Base-by-base conservation (phyloP, 2,888 invertebrate species). In the Allacma fusca region DNA sequence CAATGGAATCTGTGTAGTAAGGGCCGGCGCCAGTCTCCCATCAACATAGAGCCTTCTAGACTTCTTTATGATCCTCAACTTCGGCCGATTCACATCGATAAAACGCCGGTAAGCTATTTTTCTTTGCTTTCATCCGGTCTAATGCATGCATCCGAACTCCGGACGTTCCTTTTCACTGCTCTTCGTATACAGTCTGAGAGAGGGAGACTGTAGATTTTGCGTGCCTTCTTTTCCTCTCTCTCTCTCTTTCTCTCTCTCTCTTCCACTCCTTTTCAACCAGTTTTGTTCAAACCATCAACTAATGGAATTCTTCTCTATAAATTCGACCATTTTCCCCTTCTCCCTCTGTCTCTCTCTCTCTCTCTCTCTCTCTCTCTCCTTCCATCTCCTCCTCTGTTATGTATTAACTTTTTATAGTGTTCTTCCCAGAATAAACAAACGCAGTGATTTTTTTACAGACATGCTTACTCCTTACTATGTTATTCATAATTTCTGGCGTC, bases 1-100 rank as follows among this genome's bases (percentile, higher is more conserved):
- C 97, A 98, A 87, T 98, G 98, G 98, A 94, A 94, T 85, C 91
- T 98, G 84, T 98, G 98, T 90, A 95, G 94, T 90, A 96, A 96
- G 87, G 98, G 98, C 80, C 92, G 96, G 85, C 91, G 97, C 85
- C 98, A 98, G 89, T 97, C 97, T 64, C 98, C 98, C 40, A 95
- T 99, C 86, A 96, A 98, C 89, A 91, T 99, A 85, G 97, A 98
- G 86, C 98, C 98, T 62, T 92, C 92, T 86, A 93, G 94, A 86
- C 90, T 98, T 84, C 92, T 98, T 84, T 98, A 94, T 89, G 98
- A 98, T 89, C 97, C 98, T 79, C 95, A 96, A 89, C 91, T 98
- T 85, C 91, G 95, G 85, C 91, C 93, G 85, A 90, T 98, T 86
- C 93, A 95, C 88, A 91, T 98, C 88, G 96, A 96, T 90, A 96